Percentiles rank a stretch among this genome's conserved stretches.
phyloP scores from a whole-genome alignment of 2,888 invertebrate genomes.

The Itoplectis maculator region DNA sequence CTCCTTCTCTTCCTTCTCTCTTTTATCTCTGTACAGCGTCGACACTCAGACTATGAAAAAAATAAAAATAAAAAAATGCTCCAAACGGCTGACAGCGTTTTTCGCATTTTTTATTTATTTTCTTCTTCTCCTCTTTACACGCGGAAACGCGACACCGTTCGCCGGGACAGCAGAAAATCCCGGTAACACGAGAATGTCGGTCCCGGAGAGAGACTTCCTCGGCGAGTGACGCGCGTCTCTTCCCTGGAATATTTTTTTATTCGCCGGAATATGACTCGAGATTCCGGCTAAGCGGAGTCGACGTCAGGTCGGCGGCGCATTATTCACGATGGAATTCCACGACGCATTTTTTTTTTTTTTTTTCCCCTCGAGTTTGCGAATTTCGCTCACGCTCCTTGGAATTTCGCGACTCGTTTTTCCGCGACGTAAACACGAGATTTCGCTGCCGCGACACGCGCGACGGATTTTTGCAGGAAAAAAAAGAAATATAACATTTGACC shows the following conservation, averaged over 20 bases:
- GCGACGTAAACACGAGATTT: neutral
- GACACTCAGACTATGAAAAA: no score
- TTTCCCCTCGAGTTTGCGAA: neutral
- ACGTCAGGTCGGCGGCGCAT: neutral
- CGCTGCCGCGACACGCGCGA: neutral
- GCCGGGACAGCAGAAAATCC: conserved; percentile 20
- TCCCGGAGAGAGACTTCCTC: neutral
- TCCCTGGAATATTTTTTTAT: conserved; percentile 10
- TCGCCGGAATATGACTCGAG: neutral
- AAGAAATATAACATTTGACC: no score
- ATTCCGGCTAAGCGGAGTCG: neutral
- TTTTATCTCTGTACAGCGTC: no score
- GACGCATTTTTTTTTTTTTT: neutral
- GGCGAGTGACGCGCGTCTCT: neutral
- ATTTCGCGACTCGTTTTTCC: neutral
- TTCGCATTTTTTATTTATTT: conserved; percentile 6
- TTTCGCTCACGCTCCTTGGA: neutral
- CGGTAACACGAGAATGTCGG: conserved; percentile 29
- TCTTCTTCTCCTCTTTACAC: neutral
- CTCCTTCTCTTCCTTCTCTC: no score
- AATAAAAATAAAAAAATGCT: no score
- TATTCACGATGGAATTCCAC: conserved; percentile 9
- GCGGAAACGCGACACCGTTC: conserved; percentile 26
- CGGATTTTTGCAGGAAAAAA: no score
- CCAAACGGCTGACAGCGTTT: conserved; percentile 7